Evolutionary conservation across 92 coral and sea anemone genomes (phyloP), one percentile per base, ranked within the genome.

Genomic region (Isaurus tuberculatus): DNA sequence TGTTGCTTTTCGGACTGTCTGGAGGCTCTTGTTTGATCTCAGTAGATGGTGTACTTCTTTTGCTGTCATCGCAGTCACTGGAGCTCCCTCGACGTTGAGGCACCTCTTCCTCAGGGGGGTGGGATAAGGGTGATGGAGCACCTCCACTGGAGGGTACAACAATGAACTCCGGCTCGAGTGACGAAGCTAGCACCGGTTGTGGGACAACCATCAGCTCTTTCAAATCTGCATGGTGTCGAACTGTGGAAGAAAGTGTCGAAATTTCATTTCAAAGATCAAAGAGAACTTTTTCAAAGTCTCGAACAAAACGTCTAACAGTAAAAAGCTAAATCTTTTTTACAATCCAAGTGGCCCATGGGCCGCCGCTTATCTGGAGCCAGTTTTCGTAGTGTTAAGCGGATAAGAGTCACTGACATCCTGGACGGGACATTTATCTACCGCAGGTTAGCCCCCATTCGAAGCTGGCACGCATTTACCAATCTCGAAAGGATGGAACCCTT

Each of bases 171-270:
- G 98, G 98, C 79, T 91, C 94, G 72, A 94, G 80, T 22, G 93
- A 75, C 26, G 95, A 90, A 4, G 98, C 98, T 17, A 94, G 84
- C 16, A 94, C 98, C 0, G 98, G 98, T 1, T 92, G 91, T 0
- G 98, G 98, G 11, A 94, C 98, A 63, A 85, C 65, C 98, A 94
- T 94, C 25, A 94, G 70, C 34, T 90, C 98, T n/a, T 77, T 83
- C 44, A 73, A 32, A 2, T 89, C 92, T 27, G 53, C 33, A 42
- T 85, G 31, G 69, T 81, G 80, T 15, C 57, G 34, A 67, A 65
- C 88, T 77, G 22, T 33, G 5, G 42, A 58, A 55, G 23, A 55
- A 40, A 40, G 46, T 13, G 11, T 40, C 46, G n/a, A 40, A 40
- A 40, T 40, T 40, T 40, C 46, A 40, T 40, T 40, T n/a, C n/a